These are phyloP conservation scores for Diprion similis DNA, from an alignment of 1,140 invertebrate species.

Conservation along the genomic window DNA sequence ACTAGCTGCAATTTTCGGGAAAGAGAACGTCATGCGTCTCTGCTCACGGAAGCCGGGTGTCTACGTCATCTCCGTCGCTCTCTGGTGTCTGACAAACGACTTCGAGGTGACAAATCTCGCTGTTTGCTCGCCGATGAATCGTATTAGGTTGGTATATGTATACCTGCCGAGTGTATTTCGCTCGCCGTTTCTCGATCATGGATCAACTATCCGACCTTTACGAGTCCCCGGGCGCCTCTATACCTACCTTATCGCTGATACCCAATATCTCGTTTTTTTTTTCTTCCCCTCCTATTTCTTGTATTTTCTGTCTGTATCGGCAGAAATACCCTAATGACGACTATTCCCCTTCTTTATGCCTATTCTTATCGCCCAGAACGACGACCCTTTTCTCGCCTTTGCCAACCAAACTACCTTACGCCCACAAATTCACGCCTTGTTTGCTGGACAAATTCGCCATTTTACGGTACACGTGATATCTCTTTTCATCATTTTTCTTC, in stretches of 20 bases:
- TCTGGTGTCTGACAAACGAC: not conserved
- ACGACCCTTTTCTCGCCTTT: not conserved
- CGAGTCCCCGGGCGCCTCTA: not conserved
- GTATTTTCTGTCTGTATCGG: not conserved
- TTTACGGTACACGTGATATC: too few relatives aligned
- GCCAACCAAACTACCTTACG: not conserved
- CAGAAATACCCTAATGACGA: constrained; percentile 5
- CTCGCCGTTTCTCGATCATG: constrained; percentile 1
- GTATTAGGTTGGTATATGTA: not conserved
- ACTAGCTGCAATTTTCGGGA: not conserved
- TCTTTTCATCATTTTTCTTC: too few relatives aligned
- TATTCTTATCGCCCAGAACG: not conserved
- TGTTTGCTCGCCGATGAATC: not conserved
- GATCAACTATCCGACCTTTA: not conserved
- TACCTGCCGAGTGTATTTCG: not conserved
- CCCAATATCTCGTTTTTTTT: not conserved
- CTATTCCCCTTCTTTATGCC: not conserved
- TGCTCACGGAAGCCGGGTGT: too few relatives aligned
- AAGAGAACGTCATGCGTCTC: too few relatives aligned
- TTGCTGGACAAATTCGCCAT: not conserved
- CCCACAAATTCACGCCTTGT: not conserved
- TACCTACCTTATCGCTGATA: not conserved
- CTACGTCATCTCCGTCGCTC: too few relatives aligned
- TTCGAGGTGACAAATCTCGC: not conserved
- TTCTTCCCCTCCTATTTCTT: not conserved